These are phyloP conservation scores for Anoplophora glabripennis DNA, from an alignment of 1,140 invertebrate species.

Conservation along the genomic window DNA sequence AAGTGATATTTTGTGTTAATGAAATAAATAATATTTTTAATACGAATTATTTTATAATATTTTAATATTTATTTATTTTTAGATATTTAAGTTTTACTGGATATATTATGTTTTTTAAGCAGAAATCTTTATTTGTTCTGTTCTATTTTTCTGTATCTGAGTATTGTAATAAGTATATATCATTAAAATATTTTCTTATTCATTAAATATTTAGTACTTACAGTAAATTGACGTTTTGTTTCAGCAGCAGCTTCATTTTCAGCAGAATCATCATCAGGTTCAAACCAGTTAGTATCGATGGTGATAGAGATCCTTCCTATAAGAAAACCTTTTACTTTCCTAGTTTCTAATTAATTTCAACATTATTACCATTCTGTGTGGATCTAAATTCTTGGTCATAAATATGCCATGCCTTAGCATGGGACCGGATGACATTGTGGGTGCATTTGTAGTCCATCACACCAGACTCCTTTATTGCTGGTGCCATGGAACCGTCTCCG, in stretches of 20 bases:
- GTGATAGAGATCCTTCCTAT: slow-evolving; percentile 37
- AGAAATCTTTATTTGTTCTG: no score
- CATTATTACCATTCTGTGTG: slow-evolving; percentile 10
- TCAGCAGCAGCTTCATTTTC: slow-evolving; percentile 21
- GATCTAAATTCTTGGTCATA: slow-evolving; percentile 51
- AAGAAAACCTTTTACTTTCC: no score
- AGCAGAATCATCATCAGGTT: slow-evolving; percentile 39
- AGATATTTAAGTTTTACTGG: no score
- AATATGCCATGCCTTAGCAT: slow-evolving; percentile 55
- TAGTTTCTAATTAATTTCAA: no score
- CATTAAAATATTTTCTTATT: slow-evolving; percentile 31
- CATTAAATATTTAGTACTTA: slow-evolving; percentile 3
- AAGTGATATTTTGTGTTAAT: no score
- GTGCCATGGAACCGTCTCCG: slow-evolving; percentile 30
- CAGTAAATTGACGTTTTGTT: slow-evolving; percentile 24
- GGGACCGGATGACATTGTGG: slow-evolving; percentile 54
- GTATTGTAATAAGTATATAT: slow-evolving; percentile 24
- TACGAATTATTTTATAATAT: no score
- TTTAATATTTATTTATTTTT: no score
- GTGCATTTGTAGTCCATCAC: slow-evolving; percentile 56
- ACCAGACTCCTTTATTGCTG: slow-evolving; percentile 50
- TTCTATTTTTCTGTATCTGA: no score
- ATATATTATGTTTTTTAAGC: no score
- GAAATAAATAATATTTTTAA: no score
- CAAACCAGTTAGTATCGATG: slow-evolving; percentile 45